Conservation (phyloP, 2,797 vertebrate genomes). For the Australoheros facetus region DNA sequence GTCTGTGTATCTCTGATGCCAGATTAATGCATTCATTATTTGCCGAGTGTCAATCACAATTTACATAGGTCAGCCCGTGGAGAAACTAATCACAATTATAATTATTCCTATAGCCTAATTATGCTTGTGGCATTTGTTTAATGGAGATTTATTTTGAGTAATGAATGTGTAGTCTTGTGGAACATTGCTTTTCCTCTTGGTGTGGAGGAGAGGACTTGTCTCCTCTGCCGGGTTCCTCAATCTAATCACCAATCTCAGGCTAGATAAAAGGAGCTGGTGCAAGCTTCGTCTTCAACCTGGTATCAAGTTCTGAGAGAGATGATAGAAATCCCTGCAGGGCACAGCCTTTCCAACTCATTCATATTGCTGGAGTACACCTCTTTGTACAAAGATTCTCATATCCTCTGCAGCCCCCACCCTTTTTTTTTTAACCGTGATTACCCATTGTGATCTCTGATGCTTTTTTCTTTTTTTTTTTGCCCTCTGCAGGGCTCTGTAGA, state of each 20-base stretch:
- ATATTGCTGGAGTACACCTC: slow-evolving; percentile 40
- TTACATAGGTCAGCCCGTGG: slow-evolving; percentile 64
- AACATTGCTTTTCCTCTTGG: slow-evolving; percentile 77
- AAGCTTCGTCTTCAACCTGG: slow-evolving; percentile 47
- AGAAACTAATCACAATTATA: slow-evolving; percentile 80
- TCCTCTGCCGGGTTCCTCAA: slow-evolving; percentile 60
- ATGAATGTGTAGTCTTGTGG: slow-evolving; percentile 83
- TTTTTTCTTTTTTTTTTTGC: slow-evolving; percentile 6
- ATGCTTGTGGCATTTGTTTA: slow-evolving; percentile 80
- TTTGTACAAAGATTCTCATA: slow-evolving; percentile 44
- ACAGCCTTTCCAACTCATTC: slow-evolving; percentile 41
- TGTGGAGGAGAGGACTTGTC: slow-evolving; percentile 51
- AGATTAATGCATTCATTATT: slow-evolving; percentile 51
- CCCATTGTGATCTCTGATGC: slow-evolving; percentile 11
- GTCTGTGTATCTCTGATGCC: slow-evolving; percentile 23
- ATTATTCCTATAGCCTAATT: slow-evolving; percentile 80
- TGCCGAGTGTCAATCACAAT: slow-evolving; percentile 77
- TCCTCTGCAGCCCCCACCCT: slow-evolving; percentile 41
- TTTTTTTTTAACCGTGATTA: slow-evolving; percentile 30
- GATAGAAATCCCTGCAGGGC: slow-evolving; percentile 64
- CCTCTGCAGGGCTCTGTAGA: slow-evolving; percentile 21
- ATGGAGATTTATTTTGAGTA: slow-evolving; percentile 82
- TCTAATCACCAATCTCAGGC: slow-evolving; percentile 71
- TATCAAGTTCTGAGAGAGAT: slow-evolving; percentile 54
- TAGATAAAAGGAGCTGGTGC: slow-evolving; percentile 54